These are phyloP conservation scores for Hermetia illucens DNA, from an alignment of 1,140 invertebrate genomes.

Conservation along the genomic window DNA sequence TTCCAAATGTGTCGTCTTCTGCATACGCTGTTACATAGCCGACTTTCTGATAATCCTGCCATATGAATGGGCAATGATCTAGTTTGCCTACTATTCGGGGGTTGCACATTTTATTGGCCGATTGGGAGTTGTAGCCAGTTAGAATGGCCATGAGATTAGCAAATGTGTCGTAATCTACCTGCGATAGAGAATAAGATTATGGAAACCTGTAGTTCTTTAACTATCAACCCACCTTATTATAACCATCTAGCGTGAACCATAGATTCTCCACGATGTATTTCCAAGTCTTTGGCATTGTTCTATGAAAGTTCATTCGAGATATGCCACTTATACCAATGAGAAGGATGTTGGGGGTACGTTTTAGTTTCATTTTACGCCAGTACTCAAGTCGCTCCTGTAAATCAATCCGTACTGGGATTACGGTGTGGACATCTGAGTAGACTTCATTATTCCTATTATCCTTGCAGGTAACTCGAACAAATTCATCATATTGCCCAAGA, in stretches of 20 bases:
- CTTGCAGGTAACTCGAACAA: too few relatives aligned
- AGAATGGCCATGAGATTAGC: conserved; percentile 67
- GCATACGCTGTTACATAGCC: conserved; percentile 65
- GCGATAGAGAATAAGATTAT: conserved; percentile 13
- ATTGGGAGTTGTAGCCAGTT: conserved; percentile 41
- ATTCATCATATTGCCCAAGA: too few relatives aligned
- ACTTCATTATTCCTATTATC: too few relatives aligned
- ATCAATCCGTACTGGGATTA: too few relatives aligned
- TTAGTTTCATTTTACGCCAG: too few relatives aligned
- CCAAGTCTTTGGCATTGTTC: conserved; percentile 53
- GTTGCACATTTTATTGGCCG: conserved; percentile 34
- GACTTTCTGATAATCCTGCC: conserved; percentile 54
- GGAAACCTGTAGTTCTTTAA: too few relatives aligned
- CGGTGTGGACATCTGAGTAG: too few relatives aligned
- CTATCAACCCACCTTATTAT: conserved; percentile 32
- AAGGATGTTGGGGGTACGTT: conserved; percentile 32
- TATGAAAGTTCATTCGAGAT: conserved; percentile 53
- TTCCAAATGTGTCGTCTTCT: conserved; percentile 60
- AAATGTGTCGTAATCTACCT: conserved; percentile 64
- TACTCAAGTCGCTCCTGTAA: too few relatives aligned
- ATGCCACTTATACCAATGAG: conserved; percentile 64
- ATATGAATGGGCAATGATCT: conserved; percentile 59
- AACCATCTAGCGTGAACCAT: conserved; percentile 30
- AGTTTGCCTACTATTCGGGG: conserved; percentile 33
- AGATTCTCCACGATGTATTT: conserved; percentile 38